These are phyloP conservation scores for Corydoras sp. DNA, from an alignment of 2,113 vertebrate genomes.

Conservation along the genomic window DNA sequence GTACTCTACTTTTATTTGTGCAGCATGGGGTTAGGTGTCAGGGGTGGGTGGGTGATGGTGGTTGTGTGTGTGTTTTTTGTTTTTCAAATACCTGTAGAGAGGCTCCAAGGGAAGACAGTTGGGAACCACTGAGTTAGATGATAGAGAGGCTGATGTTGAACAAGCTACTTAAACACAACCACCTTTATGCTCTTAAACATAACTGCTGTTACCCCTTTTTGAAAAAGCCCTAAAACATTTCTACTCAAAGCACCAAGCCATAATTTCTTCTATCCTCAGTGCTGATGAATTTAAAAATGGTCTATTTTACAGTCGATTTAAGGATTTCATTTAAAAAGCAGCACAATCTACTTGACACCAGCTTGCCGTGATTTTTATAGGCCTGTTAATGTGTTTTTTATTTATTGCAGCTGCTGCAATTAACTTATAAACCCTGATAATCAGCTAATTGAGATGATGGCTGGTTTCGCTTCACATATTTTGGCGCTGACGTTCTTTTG, in stretches of 20 bases:
- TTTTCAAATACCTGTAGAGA: no score
- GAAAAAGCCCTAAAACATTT: neutral
- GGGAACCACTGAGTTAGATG: no score
- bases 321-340: conserved; percentile 1
- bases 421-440: conserved; percentile 33
- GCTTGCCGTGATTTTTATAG: conserved; percentile 34
- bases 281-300: conserved; percentile 42
- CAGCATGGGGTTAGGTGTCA: no score
- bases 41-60: no score
- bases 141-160: no score
- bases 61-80: no score
- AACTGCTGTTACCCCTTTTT: neutral
- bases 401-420: conserved; percentile 36
- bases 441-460: conserved; percentile 32
- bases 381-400: conserved; percentile 35
- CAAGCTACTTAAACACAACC: no score
- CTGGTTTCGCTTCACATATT: conserved; percentile 25
- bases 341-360: conserved; percentile 22
- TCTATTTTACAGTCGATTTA: conserved; percentile 14
- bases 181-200: no score
- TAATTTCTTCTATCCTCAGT: conserved; percentile 38
- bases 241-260: neutral
- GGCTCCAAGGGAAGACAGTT: no score
- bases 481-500: neutral
- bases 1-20: no score